These are phyloP conservation scores for Haliclona indistincta DNA, from an alignment of 37 sponge, comb jelly and placozoan genomes.

Conservation along the genomic window DNA sequence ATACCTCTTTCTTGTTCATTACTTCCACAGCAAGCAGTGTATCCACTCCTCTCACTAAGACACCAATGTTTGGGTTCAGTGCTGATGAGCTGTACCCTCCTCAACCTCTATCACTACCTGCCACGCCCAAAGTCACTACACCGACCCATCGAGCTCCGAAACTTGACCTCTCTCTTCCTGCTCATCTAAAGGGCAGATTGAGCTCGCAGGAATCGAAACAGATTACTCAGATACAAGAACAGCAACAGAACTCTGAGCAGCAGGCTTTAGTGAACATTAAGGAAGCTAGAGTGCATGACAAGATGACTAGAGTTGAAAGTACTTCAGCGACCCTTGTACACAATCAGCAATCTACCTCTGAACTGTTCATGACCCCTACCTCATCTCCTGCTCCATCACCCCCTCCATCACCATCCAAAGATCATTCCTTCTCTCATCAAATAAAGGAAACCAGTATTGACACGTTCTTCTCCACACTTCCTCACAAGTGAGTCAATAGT, in stretches of 20 bases:
- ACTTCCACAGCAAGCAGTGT: not conserved
- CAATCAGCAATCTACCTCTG: slow-evolving; percentile 25
- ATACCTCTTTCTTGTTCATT: not conserved
- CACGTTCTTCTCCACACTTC: slow-evolving; percentile 60
- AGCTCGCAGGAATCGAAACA: not conserved
- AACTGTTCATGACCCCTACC: slow-evolving; percentile 29
- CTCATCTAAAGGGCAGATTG: not conserved
- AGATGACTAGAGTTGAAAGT: not conserved
- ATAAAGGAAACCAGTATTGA: not conserved
- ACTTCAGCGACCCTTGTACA: not conserved
- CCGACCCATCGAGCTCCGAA: too few species aligned
- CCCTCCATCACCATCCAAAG: slow-evolving; percentile 8
- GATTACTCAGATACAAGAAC: not conserved
- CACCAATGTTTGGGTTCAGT: slow-evolving; percentile 30
- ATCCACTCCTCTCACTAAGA: not conserved
- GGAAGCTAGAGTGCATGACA: too few species aligned
- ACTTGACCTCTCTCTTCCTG: not conserved
- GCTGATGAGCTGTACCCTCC: slow-evolving; percentile 25
- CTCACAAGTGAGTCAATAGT: slow-evolving; percentile 30
- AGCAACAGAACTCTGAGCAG: not conserved
- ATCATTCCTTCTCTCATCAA: not conserved
- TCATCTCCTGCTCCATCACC: slow-evolving; percentile 51
- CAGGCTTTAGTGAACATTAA: not conserved
- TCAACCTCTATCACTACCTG: not conserved
- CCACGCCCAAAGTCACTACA: not conserved